phyloP scores from a whole-genome alignment of 2,113 vertebrate genomes.

The Carettochelys insculpta region DNA sequence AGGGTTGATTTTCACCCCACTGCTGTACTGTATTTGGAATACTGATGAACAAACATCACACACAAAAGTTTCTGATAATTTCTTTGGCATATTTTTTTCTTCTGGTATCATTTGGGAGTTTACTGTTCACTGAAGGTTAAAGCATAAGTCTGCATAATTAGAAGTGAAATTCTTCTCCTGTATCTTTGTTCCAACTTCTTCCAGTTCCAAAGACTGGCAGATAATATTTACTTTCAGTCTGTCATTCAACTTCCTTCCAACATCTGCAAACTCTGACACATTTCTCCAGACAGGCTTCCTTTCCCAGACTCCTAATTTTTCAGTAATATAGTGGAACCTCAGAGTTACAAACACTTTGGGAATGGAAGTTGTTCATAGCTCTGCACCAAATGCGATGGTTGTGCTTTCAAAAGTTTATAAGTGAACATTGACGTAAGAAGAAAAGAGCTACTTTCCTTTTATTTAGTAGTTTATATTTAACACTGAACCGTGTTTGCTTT shows the following conservation, averaged over 20 bases:
- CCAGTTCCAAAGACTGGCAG: conserved; percentile 38
- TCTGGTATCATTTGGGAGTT: background rate
- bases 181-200: conserved; percentile 13
- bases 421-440: too few species aligned
- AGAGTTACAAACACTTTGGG: too few species aligned
- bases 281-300: conserved; percentile 33
- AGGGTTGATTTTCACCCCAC: accelerated
- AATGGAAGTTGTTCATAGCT: too few species aligned
- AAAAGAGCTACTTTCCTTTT: too few species aligned
- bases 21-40: background rate
- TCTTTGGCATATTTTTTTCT: background rate
- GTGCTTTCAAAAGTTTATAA: too few species aligned
- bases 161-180: background rate
- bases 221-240: background rate
- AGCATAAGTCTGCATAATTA: too few species aligned
- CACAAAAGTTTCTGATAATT: background rate
- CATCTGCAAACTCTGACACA: conserved; percentile 23
- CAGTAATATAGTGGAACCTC: background rate
- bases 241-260: conserved; percentile 44
- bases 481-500: too few species aligned
- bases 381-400: too few species aligned
- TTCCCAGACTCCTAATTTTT: conserved; percentile 42
- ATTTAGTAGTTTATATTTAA: too few species aligned
- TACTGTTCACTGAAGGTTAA: background rate
- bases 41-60: background rate